Base-by-base conservation (phyloP, 2,888 invertebrate genomes). In the Drosophila crucigera region DNA sequence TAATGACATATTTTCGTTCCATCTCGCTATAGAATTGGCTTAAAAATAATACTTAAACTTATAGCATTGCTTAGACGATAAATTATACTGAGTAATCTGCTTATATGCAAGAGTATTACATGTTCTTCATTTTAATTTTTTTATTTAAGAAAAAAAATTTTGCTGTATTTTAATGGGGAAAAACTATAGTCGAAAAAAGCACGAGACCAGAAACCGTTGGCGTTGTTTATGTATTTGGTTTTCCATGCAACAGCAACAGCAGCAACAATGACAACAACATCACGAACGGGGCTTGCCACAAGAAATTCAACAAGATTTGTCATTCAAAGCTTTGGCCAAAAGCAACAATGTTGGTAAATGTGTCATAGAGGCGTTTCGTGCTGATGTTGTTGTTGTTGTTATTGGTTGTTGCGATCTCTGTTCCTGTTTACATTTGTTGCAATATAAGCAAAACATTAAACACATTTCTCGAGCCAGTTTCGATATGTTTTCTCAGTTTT, bases 281-380 rank as follows among this genome's bases (percentile, higher is more conserved):
- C 69, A 64, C 62, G 55, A 74, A 61, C 55, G 78, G 37, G 69
- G 62, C 59, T 82, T 72, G 66, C 73, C 70, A 64, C 73, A 77
- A 67, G 53, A 73, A 84, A 67, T 62, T 74, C 61, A 41, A 58
- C 80, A 73, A 84, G 78, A 84, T 84, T 84, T 84, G 88, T 84
- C 88, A 88, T 83, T 84, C 79, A 81, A 63, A 80, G 61, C 71
- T 30, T 28, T 61, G 37, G 31, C 41, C 56, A 62, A 68, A 76
- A 62, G 59, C 66, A 78, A 65, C 53, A 75, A 86, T 89, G 73
- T 82, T 86, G 87, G 87, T 86, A 89, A 89, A 86, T 86, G 89
- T 86, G 85, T 86, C 85, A 86, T 71, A 78, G 65, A 78, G 80
- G 78, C 78, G 67, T 71, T 71, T 49, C 49, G n/a, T 53, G 56